Evolutionary conservation across 2,797 vertebrate species (phyloP), one percentile per base, ranked within the genome.

Genomic region (Loriculus beryllinus): DNA sequence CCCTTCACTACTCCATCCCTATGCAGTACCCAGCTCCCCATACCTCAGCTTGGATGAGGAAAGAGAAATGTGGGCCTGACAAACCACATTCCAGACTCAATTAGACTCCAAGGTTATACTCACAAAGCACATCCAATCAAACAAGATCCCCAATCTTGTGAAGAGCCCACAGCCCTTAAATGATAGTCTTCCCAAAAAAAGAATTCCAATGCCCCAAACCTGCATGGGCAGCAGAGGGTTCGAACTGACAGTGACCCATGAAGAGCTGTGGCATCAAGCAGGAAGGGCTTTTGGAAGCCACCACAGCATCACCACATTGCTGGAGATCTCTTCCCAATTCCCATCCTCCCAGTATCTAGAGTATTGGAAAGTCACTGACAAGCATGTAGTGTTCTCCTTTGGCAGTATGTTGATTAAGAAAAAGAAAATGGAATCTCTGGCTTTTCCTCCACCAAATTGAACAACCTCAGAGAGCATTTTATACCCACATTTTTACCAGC

Each of bases 1-100:
- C 28, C 12, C 35, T 60, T 81, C 35, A 23, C 28, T 21, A 39
- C 19, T 10, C 25, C 3, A 0, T 31, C n/a, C 22, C 11, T 70
- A 15, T 1, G 1, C 0, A 0, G 23, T 22, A 37, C 17, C 37
- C 70, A 57, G 35, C 9, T 71, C 25, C 12, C 16, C 4, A 37
- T 12, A 13, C 11, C 19, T 60, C 4, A 3, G 7, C 28, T 25
- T 43, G 11, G 2, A 10, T 9, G 10, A 5, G 4, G 15, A 33
- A 57, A 35, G 33, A 57, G 2, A 40, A 57, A 49, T 0, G 6
- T 22, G 26, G 16, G 33, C 37, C 48, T 52, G 49, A 29, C 23
- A 72, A 78, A 64, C 35, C 9, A 28, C 22, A 82, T 12, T 47
- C 23, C 65, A 1, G 2, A 31, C 39, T 40, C 65, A 47, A 17